These are phyloP conservation scores for Mystacides longicornis DNA, from an alignment of 2,888 invertebrate species.

Conservation along the genomic window DNA sequence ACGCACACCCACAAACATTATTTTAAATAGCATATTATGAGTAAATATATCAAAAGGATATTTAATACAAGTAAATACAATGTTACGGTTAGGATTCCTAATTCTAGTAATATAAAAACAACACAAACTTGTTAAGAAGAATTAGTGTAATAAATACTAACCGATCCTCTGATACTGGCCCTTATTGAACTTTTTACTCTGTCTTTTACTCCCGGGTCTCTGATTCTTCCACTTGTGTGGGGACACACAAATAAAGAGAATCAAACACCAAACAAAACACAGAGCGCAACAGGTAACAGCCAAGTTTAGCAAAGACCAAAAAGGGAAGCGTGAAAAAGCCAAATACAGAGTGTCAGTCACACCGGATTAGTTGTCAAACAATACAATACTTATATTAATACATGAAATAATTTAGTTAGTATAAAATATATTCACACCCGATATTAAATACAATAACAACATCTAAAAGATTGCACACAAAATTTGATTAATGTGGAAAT, in stretches of 20 bases:
- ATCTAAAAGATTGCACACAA: neutral
- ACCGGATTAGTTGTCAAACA: neutral
- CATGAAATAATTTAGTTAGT: neutral
- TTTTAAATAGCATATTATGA: too few relatives aligned
- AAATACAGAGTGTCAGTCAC: slow-evolving; percentile 30
- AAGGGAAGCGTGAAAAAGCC: slow-evolving; percentile 41
- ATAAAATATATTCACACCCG: neutral
- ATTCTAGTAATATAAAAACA: too few relatives aligned
- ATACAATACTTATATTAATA: neutral
- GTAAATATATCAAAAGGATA: too few relatives aligned
- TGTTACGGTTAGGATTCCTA: too few relatives aligned
- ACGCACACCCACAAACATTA: too few relatives aligned
- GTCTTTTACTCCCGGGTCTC: slow-evolving; percentile 25
- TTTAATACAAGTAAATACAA: too few relatives aligned
- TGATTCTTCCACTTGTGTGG: slow-evolving; percentile 20
- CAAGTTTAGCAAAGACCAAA: neutral
- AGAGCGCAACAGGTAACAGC: neutral
- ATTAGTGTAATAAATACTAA: slow-evolving; percentile 46
- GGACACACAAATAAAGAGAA: neutral
- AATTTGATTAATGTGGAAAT: too few relatives aligned
- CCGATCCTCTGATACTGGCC: slow-evolving; percentile 50
- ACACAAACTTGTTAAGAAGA: too few relatives aligned
- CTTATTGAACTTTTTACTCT: slow-evolving; percentile 35
- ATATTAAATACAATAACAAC: neutral
- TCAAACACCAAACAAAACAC: neutral